A percentile compares a stretch with the other conserved stretches of the same genome.
Conservation (phyloP, 1,140 invertebrate species). For the Drosophila arizonae region DNA sequence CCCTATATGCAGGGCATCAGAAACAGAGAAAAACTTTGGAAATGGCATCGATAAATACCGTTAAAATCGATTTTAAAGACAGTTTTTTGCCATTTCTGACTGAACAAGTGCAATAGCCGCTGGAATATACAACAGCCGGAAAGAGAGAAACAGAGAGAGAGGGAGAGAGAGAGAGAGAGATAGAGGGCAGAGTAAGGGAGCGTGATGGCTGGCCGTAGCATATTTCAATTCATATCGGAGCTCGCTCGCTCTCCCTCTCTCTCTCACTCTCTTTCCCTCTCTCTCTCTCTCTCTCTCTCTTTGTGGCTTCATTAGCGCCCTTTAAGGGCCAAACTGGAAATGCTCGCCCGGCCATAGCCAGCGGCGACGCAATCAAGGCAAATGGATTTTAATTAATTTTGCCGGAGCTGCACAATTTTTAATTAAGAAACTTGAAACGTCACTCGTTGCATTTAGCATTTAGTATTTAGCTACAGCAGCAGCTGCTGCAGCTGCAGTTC, state of each 20-base stretch:
- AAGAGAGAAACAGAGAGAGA: neutral
- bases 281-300: conserved; percentile 41
- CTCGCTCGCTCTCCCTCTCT: neutral
- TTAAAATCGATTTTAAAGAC: conserved; percentile 31
- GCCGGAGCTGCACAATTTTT: conserved; percentile 60
- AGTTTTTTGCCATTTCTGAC: conserved; percentile 16
- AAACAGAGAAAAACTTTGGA: neutral
- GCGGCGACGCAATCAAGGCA: conserved; percentile 60
- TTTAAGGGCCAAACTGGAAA: neutral
- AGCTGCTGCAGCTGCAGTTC: conserved; percentile 9
- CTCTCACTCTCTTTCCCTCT: conserved; percentile 3
- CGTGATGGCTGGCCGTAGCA: neutral
- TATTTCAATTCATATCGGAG: conserved; percentile 51
- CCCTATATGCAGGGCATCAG: neutral
- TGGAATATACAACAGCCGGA: neutral
- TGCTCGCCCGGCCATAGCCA: conserved; percentile 14
- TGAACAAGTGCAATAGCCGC: neutral
- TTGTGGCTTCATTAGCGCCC: conserved; percentile 73
- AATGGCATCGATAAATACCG: conserved; percentile 10
- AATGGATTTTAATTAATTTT: conserved; percentile 79
- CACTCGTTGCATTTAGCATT: conserved; percentile 27
- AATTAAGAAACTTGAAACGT: conserved; percentile 69
- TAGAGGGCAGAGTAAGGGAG: neutral
- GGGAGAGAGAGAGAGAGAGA: neutral
- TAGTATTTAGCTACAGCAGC: conserved; percentile 3